Conservation (phyloP, 2,797 vertebrate species). For the Lepilemur septentrionalis region DNA sequence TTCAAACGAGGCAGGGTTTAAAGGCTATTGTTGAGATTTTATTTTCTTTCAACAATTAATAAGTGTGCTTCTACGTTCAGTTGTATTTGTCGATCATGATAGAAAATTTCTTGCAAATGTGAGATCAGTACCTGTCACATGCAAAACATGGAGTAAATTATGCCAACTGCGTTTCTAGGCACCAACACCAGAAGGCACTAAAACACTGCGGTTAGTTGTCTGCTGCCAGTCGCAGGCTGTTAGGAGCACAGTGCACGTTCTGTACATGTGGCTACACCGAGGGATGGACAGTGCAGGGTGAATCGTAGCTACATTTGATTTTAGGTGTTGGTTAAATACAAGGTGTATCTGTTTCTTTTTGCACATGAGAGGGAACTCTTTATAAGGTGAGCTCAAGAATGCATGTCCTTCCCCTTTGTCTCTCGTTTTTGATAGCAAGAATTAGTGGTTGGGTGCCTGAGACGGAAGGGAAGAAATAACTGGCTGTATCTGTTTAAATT, state of each 20-base stretch:
- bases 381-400: neutral
- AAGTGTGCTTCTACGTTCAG: neutral
- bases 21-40: neutral
- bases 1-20: neutral
- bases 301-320: neutral
- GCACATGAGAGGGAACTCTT: neutral
- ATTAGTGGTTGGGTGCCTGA: neutral
- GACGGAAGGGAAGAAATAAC: neutral
- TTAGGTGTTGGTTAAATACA: neutral
- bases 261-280: neutral
- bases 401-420: neutral
- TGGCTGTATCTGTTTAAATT: neutral
- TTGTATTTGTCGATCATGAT: neutral
- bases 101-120: neutral
- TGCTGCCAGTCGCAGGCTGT: neutral
- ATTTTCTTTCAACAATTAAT: neutral
- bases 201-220: conserved; percentile 81
- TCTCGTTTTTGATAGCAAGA: neutral
- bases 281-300: neutral
- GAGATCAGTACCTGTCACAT: neutral
- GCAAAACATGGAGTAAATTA: neutral
- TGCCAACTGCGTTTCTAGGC: conserved; percentile 80
- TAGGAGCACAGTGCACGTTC: neutral
- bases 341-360: neutral
- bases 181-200: conserved; percentile 86